These are phyloP conservation scores for Apis dorsata DNA, from an alignment of 1,140 invertebrate genomes.

Conservation along the genomic window DNA sequence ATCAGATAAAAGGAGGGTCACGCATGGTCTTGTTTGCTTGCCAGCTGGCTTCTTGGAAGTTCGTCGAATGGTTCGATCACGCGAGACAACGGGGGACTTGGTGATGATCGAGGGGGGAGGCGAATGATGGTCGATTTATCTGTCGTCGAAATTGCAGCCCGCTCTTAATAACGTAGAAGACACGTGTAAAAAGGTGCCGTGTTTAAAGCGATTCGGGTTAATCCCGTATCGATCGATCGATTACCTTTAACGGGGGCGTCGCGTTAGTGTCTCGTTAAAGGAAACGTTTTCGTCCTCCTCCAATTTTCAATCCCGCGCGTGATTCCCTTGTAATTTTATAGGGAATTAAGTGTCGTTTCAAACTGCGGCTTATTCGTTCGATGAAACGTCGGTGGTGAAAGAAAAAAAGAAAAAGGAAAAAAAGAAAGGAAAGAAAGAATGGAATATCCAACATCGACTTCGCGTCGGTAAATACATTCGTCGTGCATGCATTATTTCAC, in stretches of 20 bases:
- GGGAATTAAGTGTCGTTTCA: background rate
- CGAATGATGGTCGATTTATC: slow-evolving; percentile 38
- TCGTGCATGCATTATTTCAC: background rate
- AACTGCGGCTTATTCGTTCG: too few species aligned
- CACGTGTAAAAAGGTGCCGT: slow-evolving; percentile 22
- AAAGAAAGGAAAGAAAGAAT: background rate
- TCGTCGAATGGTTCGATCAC: background rate
- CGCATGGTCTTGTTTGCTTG: slow-evolving; percentile 33
- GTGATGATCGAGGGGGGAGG: slow-evolving; percentile 23
- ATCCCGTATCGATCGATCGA: slow-evolving; percentile 47
- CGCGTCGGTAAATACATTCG: too few species aligned
- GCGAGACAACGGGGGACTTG: background rate
- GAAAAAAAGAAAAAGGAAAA: too few species aligned
- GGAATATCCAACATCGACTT: background rate
- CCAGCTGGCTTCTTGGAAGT: slow-evolving; percentile 41
- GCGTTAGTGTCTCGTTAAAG: background rate
- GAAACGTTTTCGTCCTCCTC: background rate
- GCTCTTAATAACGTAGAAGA: slow-evolving; percentile 46
- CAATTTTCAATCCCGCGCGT: background rate
- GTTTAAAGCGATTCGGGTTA: slow-evolving; percentile 42
- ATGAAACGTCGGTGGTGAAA: background rate
- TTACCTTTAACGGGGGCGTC: slow-evolving; percentile 13
- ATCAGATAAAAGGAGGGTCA: slow-evolving; percentile 49
- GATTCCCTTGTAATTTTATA: background rate
- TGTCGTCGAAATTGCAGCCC: slow-evolving; percentile 27